A percentile compares a stretch with the other conserved stretches of the same genome.
Conservation (phyloP, 2,888 invertebrate genomes). For the Fragum whitleyi region DNA sequence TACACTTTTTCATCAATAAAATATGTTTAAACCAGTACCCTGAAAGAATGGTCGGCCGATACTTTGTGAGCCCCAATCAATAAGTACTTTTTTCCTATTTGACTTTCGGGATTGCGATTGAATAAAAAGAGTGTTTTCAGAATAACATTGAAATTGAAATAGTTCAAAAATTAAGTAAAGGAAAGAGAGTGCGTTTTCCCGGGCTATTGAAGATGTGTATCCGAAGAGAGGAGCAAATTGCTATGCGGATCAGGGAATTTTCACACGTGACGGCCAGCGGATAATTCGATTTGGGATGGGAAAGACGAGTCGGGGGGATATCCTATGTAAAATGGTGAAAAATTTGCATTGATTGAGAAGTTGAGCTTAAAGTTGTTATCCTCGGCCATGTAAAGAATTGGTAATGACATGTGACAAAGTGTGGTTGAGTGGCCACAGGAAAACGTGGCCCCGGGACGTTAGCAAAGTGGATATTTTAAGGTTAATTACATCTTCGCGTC, state of each 20-base stretch:
- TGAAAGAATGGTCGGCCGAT: too few species aligned
- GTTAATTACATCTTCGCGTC: background rate
- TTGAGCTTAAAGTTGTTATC: conserved; percentile 60
- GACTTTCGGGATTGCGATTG: too few species aligned
- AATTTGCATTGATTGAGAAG: conserved; percentile 58
- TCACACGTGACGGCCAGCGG: conserved; percentile 24
- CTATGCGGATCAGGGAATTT: conserved; percentile 34
- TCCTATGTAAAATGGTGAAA: conserved; percentile 43
- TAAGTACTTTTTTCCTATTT: too few species aligned
- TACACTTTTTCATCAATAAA: too few species aligned
- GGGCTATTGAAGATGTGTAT: conserved; percentile 33
- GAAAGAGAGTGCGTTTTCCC: conserved; percentile 20
- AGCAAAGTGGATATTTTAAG: background rate
- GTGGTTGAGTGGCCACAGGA: conserved; percentile 7
- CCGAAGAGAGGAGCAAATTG: conserved; percentile 28
- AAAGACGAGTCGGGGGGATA: conserved; percentile 55
- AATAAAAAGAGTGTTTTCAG: too few species aligned
- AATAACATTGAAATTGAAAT: too few species aligned
- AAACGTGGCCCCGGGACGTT: conserved; percentile 2
- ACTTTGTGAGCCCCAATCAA: too few species aligned
- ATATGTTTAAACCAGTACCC: too few species aligned
- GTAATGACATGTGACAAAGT: conserved; percentile 31
- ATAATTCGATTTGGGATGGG: conserved; percentile 60
- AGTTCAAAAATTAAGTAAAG: too few species aligned
- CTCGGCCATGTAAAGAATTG: conserved; percentile 38